A percentile compares a stretch with the other conserved stretches of the same genome.
Conservation (phyloP, 2,797 vertebrate genomes). For the Danio choprae region DNA sequence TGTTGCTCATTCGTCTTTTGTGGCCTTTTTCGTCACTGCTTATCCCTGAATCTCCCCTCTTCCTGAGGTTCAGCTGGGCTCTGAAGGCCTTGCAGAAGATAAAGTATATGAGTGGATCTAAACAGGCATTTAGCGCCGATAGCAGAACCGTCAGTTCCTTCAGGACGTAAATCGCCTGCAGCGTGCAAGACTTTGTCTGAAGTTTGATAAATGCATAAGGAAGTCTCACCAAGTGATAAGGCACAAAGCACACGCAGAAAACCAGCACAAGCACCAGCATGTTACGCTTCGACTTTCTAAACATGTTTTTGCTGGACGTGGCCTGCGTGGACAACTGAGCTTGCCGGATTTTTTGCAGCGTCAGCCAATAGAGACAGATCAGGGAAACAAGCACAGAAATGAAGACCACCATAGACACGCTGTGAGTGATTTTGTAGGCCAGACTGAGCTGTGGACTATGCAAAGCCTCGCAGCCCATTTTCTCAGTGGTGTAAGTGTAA, state of each 20-base stretch:
- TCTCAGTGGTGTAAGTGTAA: rapidly evolving
- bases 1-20: conserved; percentile 31
- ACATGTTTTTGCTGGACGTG: conserved; percentile 56
- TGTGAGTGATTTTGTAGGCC: conserved; percentile 68
- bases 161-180: conserved; percentile 61
- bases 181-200: not conserved
- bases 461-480: conserved; percentile 54
- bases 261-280: conserved; percentile 73
- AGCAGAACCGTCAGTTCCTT: conserved; percentile 70
- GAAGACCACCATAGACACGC: conserved; percentile 63
- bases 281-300: conserved; percentile 69
- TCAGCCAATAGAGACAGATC: conserved; percentile 71
- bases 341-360: conserved; percentile 57
- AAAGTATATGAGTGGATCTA: conserved; percentile 79
- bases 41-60: not conserved
- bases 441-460: conserved; percentile 44
- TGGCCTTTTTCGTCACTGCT: not conserved
- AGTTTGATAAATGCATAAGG: conserved; percentile 65
- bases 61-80: conserved; percentile 55
- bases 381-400: conserved; percentile 64
- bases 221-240: conserved; percentile 75
- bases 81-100: conserved; percentile 75
- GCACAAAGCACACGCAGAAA: conserved; percentile 78
- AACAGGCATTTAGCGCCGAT: conserved; percentile 73
- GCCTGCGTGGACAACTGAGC: conserved; percentile 48